Evolutionary conservation across 2,797 vertebrate genomes (phyloP).

Genomic region (Eulemur albifrons): DNA sequence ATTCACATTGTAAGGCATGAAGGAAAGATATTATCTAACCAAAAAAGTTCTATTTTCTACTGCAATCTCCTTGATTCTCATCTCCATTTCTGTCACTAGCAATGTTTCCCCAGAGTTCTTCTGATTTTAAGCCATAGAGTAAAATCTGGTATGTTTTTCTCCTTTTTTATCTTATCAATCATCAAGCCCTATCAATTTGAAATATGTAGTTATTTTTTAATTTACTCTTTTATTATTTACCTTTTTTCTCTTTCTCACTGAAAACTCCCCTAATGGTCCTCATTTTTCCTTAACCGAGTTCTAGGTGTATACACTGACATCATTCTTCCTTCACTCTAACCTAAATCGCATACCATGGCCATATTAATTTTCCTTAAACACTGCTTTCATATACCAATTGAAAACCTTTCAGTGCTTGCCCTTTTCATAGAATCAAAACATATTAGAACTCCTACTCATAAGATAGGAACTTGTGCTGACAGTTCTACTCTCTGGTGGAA

Average conservation of each 20-base stretch:
- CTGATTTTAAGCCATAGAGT: conserved; percentile 33
- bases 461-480: not conserved
- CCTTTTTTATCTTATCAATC: not conserved
- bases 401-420: not conserved
- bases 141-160: not conserved
- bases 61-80: not conserved
- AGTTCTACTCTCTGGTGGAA: not conserved
- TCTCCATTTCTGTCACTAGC: not conserved
- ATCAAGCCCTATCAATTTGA: not conserved
- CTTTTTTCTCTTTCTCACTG: not conserved
- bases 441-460: not conserved
- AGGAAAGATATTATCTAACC: not conserved
- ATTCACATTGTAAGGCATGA: not conserved
- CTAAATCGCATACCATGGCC: not conserved
- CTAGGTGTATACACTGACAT: not conserved
- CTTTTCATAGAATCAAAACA: not conserved
- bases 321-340: not conserved
- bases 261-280: not conserved
- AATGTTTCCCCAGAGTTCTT: not conserved
- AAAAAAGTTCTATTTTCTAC: not conserved
- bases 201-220: not conserved
- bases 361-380: not conserved
- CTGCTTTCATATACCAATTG: not conserved
- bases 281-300: not conserved
- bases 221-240: not conserved